Base-by-base conservation (phyloP, 2,888 invertebrate genomes). In the Agrotis segetum region DNA sequence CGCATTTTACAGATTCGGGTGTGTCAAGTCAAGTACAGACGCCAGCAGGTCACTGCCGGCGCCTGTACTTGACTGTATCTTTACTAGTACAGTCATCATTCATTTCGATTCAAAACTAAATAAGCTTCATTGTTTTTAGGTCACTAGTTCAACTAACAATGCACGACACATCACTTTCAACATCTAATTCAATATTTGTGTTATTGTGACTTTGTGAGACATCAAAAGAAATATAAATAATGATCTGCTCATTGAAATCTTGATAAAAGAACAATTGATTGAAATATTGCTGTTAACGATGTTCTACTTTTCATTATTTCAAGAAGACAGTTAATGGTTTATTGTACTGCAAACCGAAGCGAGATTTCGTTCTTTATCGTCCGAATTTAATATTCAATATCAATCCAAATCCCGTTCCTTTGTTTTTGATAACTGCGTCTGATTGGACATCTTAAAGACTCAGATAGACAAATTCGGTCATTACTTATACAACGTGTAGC, bases 171-270 rank as follows among this genome's bases (percentile, higher is more conserved):
- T 66, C 55, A 49, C 17, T 50, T 64, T 71, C 59, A 52, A 59
- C 17, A 52, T 34, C 19, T 62, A 60, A 81, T 71, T 69, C 60
- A 75, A 81, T 75, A n/a, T n/a, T n/a, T n/a, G n/a, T n/a, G n/a
- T 64, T 49, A 62, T 66, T 71, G 46, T 58, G 56, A 60, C 46
- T 59, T 63, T 63, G 29, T 58, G 59, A 60, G 46, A 9, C 72
- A 49, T 77, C 46, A 75, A 71, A 75, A 59, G 63, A 71, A 70
- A 65, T 71, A 62, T 29, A 61, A 78, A 74, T 71, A 55, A 81
- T 68, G 44, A 60, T 58, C 44, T 14, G 52, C 44, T n/a, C 24
- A 65, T 66, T 74, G 71, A 59, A 52, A 62, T 34, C 46, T 63
- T 53, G 50, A 66, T 50, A n/a, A 53, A 46, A 61, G 63, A 72